Percentiles rank a stretch among this genome's conserved stretches.
These are phyloP conservation scores for Melanchra persicariae DNA, from an alignment of 2,888 invertebrate genomes.

Conservation along the genomic window DNA sequence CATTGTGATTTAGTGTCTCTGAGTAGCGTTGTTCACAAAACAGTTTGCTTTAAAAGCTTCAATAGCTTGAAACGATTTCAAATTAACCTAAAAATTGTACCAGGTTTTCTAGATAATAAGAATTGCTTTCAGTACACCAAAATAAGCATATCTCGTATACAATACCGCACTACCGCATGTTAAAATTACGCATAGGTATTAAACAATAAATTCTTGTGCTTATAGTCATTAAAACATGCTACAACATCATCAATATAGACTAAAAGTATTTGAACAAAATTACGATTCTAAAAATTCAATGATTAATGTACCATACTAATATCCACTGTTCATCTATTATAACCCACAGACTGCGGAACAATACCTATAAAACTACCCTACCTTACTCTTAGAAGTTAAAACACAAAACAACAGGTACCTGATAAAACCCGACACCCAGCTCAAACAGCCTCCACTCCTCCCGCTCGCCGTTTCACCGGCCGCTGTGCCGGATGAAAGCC, in stretches of 20 bases:
- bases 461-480: not conserved
- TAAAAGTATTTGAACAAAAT: not conserved
- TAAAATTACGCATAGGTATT: too few relatives aligned
- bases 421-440: conserved; percentile 18
- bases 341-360: not conserved
- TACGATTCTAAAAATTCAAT: not conserved
- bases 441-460: conserved; percentile 5
- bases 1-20: conserved; percentile 16
- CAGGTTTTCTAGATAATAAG: too few relatives aligned
- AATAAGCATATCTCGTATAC: not conserved
- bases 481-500: conserved; percentile 27
- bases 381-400: not conserved
- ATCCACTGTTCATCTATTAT: not conserved
- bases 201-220: not conserved
- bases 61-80: not conserved
- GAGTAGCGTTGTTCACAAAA: not conserved
- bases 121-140: too few relatives aligned
- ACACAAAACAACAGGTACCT: not conserved
- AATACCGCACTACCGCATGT: too few relatives aligned
- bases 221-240: not conserved
- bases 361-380: not conserved
- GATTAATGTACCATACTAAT: not conserved
- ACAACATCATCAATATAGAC: not conserved
- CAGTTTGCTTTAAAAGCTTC: not conserved
- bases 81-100: not conserved